Evolutionary conservation across 2,113 vertebrate species (phyloP), one percentile per base, ranked within the genome.

Genomic region (Odocoileus virginianus): DNA sequence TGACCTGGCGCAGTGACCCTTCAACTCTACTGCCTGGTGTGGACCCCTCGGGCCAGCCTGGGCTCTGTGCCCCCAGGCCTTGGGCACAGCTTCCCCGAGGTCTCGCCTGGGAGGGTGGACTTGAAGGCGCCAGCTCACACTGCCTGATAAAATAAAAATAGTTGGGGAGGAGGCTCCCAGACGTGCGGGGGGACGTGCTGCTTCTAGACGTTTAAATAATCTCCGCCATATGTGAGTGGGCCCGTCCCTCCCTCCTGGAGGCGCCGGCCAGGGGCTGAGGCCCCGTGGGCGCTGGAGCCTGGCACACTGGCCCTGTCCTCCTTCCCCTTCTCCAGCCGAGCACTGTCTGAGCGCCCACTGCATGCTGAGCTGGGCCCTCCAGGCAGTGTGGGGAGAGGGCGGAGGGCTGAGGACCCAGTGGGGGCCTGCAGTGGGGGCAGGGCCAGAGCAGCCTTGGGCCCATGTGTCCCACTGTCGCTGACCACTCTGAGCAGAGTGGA

Each of bases 221-320:
- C 95, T 83, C 43, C 21, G 17, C 91, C 96, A 96, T 98, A 58
- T 95, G 98, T 91, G 96, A 95, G 98, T 91, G 97, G 97, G 97
- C 95, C 92, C 0, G 14, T 89, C 58, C 94, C 86, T 95, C 60
- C 94, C 96, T 74, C 55, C 87, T 3, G 17, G 84, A 36, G 60
- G 89, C 25, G 2, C 95, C 1, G 52, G 90, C 96, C 95, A 76
- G 94, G 95, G 60, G 71, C 89, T 57, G 19, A 12, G 61, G 50
- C 47, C 55, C 11, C 7, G 67, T 43, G 88, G 94, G 74, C 27
- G 5, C 25, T 47, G 45, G n/a, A 60, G 57, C 54, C 64, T 3
- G 6, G 79, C 0, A 1, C 16, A 0, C 11, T 7, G 7, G 60
- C 55, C 36, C 86, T n/a, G 28, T 84, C 61, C 55, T 45, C 57